phyloP scores from a whole-genome alignment of 2,113 vertebrate genomes.

The Pteropus alecto region DNA sequence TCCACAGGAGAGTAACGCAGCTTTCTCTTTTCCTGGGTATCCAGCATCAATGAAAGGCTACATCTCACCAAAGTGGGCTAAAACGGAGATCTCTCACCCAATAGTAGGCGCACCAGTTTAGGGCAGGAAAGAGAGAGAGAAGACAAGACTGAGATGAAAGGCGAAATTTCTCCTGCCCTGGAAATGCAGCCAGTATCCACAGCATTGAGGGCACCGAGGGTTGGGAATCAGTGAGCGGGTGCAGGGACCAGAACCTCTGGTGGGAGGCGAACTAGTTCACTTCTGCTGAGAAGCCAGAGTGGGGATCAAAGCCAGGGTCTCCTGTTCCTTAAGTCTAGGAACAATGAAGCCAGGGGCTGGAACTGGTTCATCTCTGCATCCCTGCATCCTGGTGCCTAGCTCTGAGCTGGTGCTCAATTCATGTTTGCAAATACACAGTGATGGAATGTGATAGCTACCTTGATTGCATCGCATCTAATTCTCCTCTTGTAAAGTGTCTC shows the following conservation, averaged over 20 bases:
- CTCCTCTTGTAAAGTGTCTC: background rate
- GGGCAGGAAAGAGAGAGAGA: background rate
- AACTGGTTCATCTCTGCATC: background rate
- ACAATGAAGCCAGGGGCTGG: background rate
- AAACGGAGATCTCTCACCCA: background rate
- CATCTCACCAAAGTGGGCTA: background rate
- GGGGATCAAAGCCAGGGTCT: background rate
- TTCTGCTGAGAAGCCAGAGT: background rate
- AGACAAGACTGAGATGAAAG: background rate
- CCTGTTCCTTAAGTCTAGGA: background rate
- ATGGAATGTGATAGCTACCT: background rate
- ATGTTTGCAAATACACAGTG: background rate
- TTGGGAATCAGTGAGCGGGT: background rate
- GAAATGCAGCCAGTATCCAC: background rate
- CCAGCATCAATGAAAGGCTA: background rate
- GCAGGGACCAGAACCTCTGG: background rate
- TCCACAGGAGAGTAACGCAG: background rate
- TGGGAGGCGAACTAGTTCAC: background rate
- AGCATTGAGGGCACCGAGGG: accelerated
- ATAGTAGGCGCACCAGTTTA: background rate
- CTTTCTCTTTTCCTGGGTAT: background rate
- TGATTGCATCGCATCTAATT: background rate
- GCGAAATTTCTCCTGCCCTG: background rate
- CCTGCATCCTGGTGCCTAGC: background rate
- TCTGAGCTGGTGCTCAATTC: background rate